Conservation (phyloP, 2,888 invertebrate species). For the Meliscaeva auricollis region DNA sequence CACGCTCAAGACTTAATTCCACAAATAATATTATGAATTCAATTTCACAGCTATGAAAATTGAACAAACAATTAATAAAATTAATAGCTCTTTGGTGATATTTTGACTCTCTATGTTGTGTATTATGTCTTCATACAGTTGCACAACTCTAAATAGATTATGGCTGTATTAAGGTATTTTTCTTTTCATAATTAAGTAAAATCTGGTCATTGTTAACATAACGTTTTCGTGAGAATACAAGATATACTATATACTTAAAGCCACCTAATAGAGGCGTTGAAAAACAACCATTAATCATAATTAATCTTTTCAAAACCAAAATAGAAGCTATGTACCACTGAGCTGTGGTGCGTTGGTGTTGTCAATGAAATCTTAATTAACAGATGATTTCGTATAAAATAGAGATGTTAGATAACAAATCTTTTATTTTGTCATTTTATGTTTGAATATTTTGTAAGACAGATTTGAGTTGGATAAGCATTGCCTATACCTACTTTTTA, state of each 20-base stretch:
- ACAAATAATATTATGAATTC: neutral
- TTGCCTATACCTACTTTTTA: too few relatives aligned
- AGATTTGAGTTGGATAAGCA: neutral
- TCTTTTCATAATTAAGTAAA: neutral
- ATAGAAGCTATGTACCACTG: neutral
- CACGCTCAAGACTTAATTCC: neutral
- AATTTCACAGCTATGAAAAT: neutral
- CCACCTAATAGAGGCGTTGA: conserved; percentile 7
- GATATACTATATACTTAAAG: neutral
- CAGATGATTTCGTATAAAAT: neutral
- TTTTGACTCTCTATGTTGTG: neutral
- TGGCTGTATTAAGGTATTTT: neutral
- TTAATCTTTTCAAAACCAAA: neutral
- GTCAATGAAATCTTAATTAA: conserved; percentile 11
- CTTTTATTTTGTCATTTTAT: neutral
- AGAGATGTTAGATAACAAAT: neutral
- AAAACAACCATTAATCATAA: conserved; percentile 22
- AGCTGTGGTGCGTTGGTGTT: neutral
- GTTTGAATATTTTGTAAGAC: conserved; percentile 4
- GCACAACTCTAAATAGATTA: neutral
- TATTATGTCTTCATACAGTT: neutral
- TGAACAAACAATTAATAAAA: neutral
- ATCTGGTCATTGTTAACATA: conserved; percentile 16
- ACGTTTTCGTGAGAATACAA: neutral
- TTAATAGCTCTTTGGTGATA: conserved; percentile 5